Percentiles rank a stretch among this genome's conserved stretches.
phyloP scores from a whole-genome alignment of 1,140 invertebrate species.

The Heterodera carotae region DNA sequence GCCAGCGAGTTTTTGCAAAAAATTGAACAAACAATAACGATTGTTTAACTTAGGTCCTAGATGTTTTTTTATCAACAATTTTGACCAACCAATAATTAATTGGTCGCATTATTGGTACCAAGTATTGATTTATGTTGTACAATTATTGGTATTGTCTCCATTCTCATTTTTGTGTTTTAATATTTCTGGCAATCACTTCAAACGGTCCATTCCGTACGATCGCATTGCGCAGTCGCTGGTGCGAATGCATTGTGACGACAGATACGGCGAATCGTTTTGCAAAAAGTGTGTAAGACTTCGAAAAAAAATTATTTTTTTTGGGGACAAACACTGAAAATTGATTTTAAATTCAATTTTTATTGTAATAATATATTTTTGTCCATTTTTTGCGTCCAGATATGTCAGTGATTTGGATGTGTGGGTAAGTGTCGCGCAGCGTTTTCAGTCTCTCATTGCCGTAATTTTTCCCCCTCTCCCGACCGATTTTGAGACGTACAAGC shows the following conservation, averaged over 20 bases:
- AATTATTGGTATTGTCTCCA: background rate
- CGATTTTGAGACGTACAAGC: conserved; percentile 11
- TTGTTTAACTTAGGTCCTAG: too few relatives aligned
- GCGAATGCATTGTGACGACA: conserved; percentile 29
- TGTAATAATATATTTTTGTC: too few relatives aligned
- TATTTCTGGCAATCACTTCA: conserved; percentile 30
- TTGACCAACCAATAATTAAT: too few relatives aligned
- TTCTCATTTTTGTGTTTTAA: too few relatives aligned
- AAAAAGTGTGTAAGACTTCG: conserved; percentile 27
- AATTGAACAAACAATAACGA: too few relatives aligned
- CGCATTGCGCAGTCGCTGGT: conserved; percentile 42
- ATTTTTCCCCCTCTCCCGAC: conserved; percentile 13
- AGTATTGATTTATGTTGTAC: too few relatives aligned
- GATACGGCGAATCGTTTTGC: conserved; percentile 42
- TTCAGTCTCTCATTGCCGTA: background rate
- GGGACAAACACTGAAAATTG: too few relatives aligned
- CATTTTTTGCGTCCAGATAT: conserved; percentile 10
- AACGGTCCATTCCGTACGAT: conserved; percentile 41
- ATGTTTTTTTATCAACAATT: too few relatives aligned
- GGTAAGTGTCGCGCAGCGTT: too few relatives aligned
- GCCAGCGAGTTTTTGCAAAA: too few relatives aligned
- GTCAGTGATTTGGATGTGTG: conserved; percentile 7
- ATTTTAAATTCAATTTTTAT: too few relatives aligned
- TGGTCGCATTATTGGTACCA: too few relatives aligned
- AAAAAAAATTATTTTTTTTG: background rate